Evolutionary conservation across 1,140 invertebrate species (phyloP).

Genomic region (Arion vulgaris): DNA sequence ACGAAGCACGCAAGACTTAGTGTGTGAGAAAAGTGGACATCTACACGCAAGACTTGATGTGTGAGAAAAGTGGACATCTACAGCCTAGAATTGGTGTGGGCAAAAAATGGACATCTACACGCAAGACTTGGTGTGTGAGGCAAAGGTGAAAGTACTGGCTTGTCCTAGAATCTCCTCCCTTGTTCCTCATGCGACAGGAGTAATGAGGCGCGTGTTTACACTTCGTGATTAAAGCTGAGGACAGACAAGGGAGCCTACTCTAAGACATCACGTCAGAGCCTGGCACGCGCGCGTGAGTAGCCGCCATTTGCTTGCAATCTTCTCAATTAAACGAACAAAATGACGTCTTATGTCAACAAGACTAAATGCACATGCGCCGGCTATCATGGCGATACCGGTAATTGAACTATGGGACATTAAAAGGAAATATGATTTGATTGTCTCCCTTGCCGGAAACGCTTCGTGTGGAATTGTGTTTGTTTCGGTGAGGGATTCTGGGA

Average conservation of each 20-base stretch:
- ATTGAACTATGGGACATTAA: conserved; percentile 35
- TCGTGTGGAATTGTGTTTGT: conserved; percentile 34
- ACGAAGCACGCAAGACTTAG: too few species aligned
- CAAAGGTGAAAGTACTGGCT: background rate
- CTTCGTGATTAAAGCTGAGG: conserved; percentile 15
- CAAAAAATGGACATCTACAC: background rate
- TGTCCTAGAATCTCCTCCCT: background rate
- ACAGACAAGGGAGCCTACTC: background rate
- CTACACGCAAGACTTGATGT: too few species aligned
- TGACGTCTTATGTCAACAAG: conserved; percentile 22
- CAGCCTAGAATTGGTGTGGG: too few species aligned
- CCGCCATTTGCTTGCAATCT: conserved; percentile 22
- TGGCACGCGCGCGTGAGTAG: background rate
- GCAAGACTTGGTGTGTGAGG: background rate
- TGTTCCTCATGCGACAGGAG: background rate
- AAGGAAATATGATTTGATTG: conserved; percentile 37
- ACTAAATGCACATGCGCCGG: conserved; percentile 27
- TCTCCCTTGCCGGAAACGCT: conserved; percentile 20
- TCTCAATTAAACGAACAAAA: conserved; percentile 32
- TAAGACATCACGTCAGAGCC: conserved; percentile 12
- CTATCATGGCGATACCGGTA: conserved; percentile 25
- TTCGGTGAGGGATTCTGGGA: conserved; percentile 4
- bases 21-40: too few species aligned
- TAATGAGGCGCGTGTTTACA: conserved; percentile 17
- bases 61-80: too few species aligned